These are phyloP conservation scores for Syrphus vitripennis DNA, from an alignment of 2,888 invertebrate species.

Conservation along the genomic window DNA sequence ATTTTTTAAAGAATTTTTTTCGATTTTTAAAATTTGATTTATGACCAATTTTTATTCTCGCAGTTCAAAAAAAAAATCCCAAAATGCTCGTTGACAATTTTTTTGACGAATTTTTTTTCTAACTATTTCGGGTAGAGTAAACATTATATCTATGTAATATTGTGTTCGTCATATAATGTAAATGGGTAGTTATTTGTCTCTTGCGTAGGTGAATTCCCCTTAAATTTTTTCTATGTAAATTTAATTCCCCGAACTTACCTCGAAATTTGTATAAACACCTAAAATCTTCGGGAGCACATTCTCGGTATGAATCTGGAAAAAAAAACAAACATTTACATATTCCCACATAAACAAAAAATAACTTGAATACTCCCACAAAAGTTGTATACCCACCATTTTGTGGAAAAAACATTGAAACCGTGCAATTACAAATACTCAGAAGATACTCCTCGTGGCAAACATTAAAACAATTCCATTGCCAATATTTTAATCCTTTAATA, in stretches of 20 bases:
- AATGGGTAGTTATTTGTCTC: too few relatives aligned
- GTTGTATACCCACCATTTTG: slow-evolving; percentile 72
- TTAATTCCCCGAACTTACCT: slow-evolving; percentile 73
- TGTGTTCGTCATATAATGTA: too few relatives aligned
- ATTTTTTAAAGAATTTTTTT: too few relatives aligned
- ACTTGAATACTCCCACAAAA: not conserved
- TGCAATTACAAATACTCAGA: slow-evolving; percentile 77
- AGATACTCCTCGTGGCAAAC: slow-evolving; percentile 78
- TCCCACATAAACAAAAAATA: not conserved
- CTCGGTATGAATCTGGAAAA: slow-evolving; percentile 24
- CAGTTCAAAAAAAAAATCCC: too few relatives aligned
- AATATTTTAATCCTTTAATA: slow-evolving; percentile 71
- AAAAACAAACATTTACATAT: not conserved
- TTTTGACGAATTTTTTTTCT: too few relatives aligned
- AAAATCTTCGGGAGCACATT: slow-evolving; percentile 74
- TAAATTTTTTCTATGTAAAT: too few relatives aligned
- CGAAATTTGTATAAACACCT: slow-evolving; percentile 76
- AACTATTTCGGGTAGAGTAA: too few relatives aligned
- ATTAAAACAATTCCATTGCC: slow-evolving; percentile 76
- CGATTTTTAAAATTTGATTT: too few relatives aligned
- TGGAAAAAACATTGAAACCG: slow-evolving; percentile 76
- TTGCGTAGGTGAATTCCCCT: too few relatives aligned
- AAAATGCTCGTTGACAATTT: too few relatives aligned
- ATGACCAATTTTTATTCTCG: too few relatives aligned
- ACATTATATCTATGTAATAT: too few relatives aligned